These are phyloP conservation scores for Monoplex corrugatus DNA, from an alignment of 2,888 invertebrate species.

Conservation along the genomic window DNA sequence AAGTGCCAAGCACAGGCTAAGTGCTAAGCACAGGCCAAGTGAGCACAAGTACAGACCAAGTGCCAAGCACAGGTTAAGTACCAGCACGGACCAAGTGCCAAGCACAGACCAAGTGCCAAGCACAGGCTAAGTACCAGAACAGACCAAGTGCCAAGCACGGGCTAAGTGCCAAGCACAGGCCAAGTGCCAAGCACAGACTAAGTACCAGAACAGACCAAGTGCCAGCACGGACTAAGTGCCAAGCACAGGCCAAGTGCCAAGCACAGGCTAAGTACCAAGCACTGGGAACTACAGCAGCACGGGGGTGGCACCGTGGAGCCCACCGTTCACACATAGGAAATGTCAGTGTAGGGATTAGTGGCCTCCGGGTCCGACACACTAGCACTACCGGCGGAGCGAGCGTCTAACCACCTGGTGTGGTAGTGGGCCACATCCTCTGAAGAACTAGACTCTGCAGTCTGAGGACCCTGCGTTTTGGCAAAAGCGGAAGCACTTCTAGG, in stretches of 20 bases:
- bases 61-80: no score
- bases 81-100: no score
- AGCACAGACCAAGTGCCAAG: not conserved
- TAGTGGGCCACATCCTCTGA: constrained; percentile 62
- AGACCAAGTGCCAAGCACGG: not conserved
- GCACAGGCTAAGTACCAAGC: not conserved
- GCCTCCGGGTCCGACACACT: constrained; percentile 62
- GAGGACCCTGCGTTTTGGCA: constrained; percentile 46
- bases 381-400: constrained; percentile 58
- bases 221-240: not conserved
- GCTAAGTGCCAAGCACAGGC: no score
- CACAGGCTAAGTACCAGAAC: not conserved
- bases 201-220: no score
- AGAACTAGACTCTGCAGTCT: constrained; percentile 55
- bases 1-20: not conserved
- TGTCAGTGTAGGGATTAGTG: constrained; percentile 63
- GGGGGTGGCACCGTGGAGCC: not conserved
- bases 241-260: not conserved
- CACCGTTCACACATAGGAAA: constrained; percentile 53
- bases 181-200: no score
- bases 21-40: no score
- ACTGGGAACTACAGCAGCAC: not conserved
- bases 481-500: constrained; percentile 18
- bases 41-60: no score
- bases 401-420: constrained; percentile 63